phyloP scores from a whole-genome alignment of 2,797 vertebrate genomes.

The Silurus aristotelis region DNA sequence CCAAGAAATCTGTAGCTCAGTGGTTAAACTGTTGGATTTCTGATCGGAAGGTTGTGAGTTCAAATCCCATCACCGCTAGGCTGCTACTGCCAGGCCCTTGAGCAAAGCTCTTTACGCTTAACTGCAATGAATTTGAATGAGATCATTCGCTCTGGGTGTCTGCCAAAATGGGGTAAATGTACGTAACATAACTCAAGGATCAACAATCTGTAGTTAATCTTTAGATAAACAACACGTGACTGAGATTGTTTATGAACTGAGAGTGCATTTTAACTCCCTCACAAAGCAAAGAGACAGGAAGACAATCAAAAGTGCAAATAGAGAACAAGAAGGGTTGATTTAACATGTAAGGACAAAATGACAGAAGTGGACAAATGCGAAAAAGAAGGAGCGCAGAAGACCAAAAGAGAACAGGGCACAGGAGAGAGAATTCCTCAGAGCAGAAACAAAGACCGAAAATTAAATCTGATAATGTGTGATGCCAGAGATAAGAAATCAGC shows the following conservation, averaged over 20 bases:
- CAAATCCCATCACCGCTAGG: too few relatives aligned
- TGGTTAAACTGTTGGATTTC: neutral
- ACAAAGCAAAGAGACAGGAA: constrained; percentile 8
- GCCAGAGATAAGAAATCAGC: constrained; percentile 12
- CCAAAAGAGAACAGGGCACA: neutral
- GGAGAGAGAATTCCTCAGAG: neutral
- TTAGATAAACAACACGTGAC: constrained; percentile 22
- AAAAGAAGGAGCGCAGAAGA: neutral
- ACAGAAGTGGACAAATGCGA: neutral
- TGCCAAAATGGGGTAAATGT: neutral
- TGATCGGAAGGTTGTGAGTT: too few relatives aligned
- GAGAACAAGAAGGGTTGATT: neutral
- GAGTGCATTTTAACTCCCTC: neutral
- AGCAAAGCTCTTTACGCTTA: too few relatives aligned
- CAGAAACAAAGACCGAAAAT: neutral
- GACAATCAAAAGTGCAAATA: neutral
- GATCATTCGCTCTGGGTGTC: too few relatives aligned
- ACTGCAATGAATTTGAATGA: too few relatives aligned
- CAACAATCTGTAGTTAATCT: constrained; percentile 7
- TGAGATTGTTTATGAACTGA: neutral
- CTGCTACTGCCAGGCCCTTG: too few relatives aligned
- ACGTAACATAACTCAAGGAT: constrained; percentile 31
- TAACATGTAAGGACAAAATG: constrained; percentile 9
- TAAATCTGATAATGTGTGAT: constrained; percentile 8
- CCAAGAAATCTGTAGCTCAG: too few relatives aligned